Conservation (phyloP, 2,888 invertebrate species). For the Brenthis ino region DNA sequence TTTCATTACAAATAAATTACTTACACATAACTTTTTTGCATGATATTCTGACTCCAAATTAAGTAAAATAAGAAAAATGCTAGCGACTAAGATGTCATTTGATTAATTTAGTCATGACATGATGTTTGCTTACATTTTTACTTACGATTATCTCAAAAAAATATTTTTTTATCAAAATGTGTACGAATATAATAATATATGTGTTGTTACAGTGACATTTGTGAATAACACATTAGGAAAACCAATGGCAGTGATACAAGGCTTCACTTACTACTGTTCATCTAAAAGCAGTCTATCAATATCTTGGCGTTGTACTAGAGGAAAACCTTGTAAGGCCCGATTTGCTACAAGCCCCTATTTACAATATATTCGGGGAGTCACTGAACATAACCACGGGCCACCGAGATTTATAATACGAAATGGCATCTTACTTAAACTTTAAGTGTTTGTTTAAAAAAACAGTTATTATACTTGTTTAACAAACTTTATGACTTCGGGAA, state of each 20-base stretch:
- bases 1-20: no score
- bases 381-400: constrained; percentile 62
- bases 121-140: no score
- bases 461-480: no score
- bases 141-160: no score
- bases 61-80: no score
- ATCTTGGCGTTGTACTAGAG: constrained; percentile 40
- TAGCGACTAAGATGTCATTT: no score
- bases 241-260: constrained; percentile 37
- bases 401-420: constrained; percentile 43
- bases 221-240: constrained; percentile 39
- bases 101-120: no score
- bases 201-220: constrained; percentile 37
- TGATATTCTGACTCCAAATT: no score
- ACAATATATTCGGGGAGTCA: constrained; percentile 15
- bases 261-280: constrained; percentile 38
- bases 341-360: constrained; percentile 26
- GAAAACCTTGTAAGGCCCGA: constrained; percentile 38
- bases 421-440: constrained; percentile 40
- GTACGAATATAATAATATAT: no score
- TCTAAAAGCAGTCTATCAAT: constrained; percentile 27
- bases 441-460: neutral
- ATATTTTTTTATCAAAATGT: no score
- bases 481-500: no score
- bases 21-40: no score